phyloP scores from a whole-genome alignment of 2,113 vertebrate genomes.

The Erythrolamprus reginae region DNA sequence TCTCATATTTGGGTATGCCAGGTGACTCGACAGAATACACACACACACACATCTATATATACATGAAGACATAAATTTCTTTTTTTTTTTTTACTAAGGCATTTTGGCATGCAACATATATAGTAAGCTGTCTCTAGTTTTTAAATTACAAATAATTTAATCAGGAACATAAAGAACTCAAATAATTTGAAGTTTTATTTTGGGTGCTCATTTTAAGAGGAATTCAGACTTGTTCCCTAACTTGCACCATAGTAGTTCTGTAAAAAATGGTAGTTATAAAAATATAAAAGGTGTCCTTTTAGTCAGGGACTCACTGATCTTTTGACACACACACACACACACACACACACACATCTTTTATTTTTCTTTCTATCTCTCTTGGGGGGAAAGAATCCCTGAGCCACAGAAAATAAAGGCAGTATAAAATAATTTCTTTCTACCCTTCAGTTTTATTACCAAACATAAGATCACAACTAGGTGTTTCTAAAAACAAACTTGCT shows the following conservation, averaged over 20 bases:
- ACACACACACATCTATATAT: too few relatives aligned
- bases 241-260: neutral
- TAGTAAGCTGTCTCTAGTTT: neutral
- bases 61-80: too few relatives aligned
- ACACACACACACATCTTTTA: too few relatives aligned
- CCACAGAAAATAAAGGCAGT: neutral
- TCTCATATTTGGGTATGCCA: too few relatives aligned
- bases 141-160: neutral
- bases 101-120: neutral
- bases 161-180: neutral
- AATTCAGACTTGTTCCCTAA: neutral
- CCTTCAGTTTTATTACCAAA: neutral
- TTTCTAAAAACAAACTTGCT: neutral
- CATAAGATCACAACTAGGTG: neutral
- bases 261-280: neutral
- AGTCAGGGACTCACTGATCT: neutral
- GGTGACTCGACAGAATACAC: too few relatives aligned
- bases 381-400: neutral
- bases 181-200: neutral
- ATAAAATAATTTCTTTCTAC: neutral
- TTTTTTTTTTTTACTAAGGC: neutral
- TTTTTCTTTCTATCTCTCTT: slow-evolving; percentile 4
- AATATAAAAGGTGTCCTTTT: neutral
- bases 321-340: too few relatives aligned
- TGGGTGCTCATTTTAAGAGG: neutral